A percentile compares a stretch with the other conserved stretches of the same genome.
Evolutionary conservation across 2,888 invertebrate species (phyloP).

Genomic region (Allygus modestus): DNA sequence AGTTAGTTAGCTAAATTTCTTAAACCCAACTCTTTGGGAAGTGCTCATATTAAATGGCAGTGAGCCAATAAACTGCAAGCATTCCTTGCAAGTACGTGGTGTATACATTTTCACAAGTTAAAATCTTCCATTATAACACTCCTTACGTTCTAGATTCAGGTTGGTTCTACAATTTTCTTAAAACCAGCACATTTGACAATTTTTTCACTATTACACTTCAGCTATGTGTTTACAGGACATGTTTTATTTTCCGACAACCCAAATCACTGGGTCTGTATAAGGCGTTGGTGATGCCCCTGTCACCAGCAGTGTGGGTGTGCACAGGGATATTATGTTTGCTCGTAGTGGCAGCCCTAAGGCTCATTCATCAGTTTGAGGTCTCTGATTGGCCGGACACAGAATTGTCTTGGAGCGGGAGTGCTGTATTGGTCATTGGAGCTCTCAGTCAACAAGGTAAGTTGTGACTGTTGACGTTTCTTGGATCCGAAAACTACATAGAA

Average conservation of each 20-base stretch:
- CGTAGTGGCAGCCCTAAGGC: constrained; percentile 61
- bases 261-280: constrained; percentile 65
- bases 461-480: not conserved
- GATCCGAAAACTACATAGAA: too few species aligned
- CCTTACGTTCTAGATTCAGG: too few species aligned
- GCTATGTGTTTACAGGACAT: constrained; percentile 60
- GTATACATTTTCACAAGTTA: too few species aligned
- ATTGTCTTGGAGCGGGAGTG: constrained; percentile 57
- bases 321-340: constrained; percentile 52
- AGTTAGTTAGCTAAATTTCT: too few species aligned
- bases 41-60: too few species aligned
- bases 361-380: constrained; percentile 58
- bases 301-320: constrained; percentile 64
- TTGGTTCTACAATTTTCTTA: too few species aligned
- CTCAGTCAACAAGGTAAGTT: constrained; percentile 67
- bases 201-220: not conserved
- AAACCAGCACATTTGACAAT: too few species aligned
- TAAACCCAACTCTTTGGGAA: too few species aligned
- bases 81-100: too few species aligned
- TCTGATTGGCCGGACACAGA: constrained; percentile 63
- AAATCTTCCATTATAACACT: too few species aligned
- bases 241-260: constrained; percentile 68
- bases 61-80: too few species aligned
- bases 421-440: constrained; percentile 64
- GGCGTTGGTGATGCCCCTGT: constrained; percentile 66